phyloP scores from a whole-genome alignment of 2,888 invertebrate species.

The Invenusta paracnida region DNA sequence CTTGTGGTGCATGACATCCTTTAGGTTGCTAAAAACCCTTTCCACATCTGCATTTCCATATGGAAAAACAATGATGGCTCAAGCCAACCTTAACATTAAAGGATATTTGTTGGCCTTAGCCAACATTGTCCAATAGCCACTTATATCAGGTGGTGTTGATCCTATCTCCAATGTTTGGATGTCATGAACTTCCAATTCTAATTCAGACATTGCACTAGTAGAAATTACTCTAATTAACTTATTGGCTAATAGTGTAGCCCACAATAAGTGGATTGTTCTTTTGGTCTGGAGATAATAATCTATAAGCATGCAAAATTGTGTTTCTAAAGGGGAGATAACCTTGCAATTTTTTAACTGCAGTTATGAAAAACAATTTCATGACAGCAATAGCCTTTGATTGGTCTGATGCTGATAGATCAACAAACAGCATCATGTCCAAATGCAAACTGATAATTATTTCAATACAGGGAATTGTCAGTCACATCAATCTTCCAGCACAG shows the following conservation, averaged over 20 bases:
- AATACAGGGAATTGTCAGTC: too few species aligned
- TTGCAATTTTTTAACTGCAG: neutral
- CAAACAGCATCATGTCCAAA: too few species aligned
- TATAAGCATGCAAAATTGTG: neutral
- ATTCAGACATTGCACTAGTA: neutral
- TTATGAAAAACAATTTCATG: neutral
- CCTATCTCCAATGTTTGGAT: neutral
- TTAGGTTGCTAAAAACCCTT: neutral
- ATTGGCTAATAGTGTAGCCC: too few species aligned
- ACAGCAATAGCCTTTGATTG: neutral
- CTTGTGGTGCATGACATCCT: neutral
- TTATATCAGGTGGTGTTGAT: too few species aligned
- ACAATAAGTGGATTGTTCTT: neutral
- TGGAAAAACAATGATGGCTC: neutral
- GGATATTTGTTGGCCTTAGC: too few species aligned
- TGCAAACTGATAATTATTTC: too few species aligned
- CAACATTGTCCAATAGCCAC: too few species aligned
- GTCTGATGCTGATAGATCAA: neutral
- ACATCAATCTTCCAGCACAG: too few species aligned
- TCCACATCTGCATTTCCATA: neutral
- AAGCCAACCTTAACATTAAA: neutral
- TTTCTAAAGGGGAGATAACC: neutral
- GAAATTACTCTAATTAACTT: neutral
- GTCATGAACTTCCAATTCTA: neutral
- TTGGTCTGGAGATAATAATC: neutral